Evolutionary conservation across 2,113 vertebrate genomes (phyloP).

Genomic region (Callionymus lyra): DNA sequence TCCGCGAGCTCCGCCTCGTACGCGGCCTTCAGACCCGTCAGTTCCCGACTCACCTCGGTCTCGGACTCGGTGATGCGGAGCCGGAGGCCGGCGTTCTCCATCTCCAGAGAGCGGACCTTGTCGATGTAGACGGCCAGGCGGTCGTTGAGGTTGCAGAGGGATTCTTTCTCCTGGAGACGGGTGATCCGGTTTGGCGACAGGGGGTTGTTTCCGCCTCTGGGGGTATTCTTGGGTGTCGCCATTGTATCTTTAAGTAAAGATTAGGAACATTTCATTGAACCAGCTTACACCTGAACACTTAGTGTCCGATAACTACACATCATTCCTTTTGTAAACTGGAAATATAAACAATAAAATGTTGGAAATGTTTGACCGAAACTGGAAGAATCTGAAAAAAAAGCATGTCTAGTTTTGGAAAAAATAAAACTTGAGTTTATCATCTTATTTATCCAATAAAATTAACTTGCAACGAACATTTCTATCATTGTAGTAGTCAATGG

Average conservation of each 20-base stretch:
- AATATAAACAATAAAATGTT: too few species aligned
- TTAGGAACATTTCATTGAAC: too few species aligned
- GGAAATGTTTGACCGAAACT: too few species aligned
- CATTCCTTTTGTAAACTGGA: too few species aligned
- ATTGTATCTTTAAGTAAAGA: constrained; percentile 36
- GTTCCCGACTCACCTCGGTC: constrained; percentile 87
- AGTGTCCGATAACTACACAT: too few species aligned
- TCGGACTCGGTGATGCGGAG: constrained; percentile 94
- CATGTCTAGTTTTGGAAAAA: constrained; percentile 7
- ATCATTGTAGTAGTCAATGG: too few species aligned
- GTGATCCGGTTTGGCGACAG: constrained; percentile 91
- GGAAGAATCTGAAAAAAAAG: too few species aligned
- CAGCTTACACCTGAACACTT: too few species aligned
- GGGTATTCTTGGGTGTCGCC: constrained; percentile 82
- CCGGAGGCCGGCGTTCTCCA: constrained; percentile 84
- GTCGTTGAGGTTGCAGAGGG: constrained; percentile 91
- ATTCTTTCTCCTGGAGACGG: constrained; percentile 94
- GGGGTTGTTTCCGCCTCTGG: constrained; percentile 53
- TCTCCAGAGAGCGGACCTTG: constrained; percentile 89
- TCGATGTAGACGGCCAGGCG: constrained; percentile 93
- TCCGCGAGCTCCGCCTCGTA: constrained; percentile 92
- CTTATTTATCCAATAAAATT: neutral
- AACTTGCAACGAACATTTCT: neutral
- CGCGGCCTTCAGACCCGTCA: constrained; percentile 85
- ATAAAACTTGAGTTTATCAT: neutral